These are phyloP conservation scores for Scaptomyza polygonia DNA, from an alignment of 2,888 invertebrate genomes.

Conservation along the genomic window DNA sequence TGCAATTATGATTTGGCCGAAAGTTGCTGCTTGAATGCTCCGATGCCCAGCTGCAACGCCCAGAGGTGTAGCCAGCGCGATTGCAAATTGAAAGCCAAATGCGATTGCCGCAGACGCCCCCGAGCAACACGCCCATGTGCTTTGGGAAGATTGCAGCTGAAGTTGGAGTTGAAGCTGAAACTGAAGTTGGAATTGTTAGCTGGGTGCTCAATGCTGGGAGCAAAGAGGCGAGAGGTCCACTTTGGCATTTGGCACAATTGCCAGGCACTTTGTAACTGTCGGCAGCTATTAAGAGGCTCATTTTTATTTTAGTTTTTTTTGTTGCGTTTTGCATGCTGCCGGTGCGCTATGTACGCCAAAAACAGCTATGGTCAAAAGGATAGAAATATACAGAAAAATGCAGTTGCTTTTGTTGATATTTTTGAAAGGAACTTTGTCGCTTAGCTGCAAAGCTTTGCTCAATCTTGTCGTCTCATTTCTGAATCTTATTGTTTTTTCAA, in stretches of 20 bases:
- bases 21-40: constrained; percentile 15
- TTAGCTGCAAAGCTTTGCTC: background rate
- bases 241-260: constrained; percentile 78
- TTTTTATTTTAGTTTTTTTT: constrained; percentile 61
- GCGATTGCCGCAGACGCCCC: constrained; percentile 64
- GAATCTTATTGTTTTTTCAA: background rate
- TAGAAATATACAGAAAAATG: background rate
- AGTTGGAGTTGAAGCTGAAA: constrained; percentile 2
- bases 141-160: constrained; percentile 13
- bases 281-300: constrained; percentile 82
- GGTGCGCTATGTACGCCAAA: constrained; percentile 52
- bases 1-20: constrained; percentile 69
- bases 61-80: constrained; percentile 63
- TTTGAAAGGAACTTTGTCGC: background rate
- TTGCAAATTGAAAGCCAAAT: constrained; percentile 74
- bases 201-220: background rate
- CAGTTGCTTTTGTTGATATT: background rate
- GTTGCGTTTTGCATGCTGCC: constrained; percentile 56
- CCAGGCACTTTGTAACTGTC: constrained; percentile 83
- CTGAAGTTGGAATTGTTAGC: constrained; percentile 15
- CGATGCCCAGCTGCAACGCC: constrained; percentile 52
- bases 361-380: background rate
- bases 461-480: background rate
- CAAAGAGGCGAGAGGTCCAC: constrained; percentile 15
- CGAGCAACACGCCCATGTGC: constrained; percentile 62